Conservation (phyloP, 2,113 vertebrate genomes). For the Lasiurus cinereus region DNA sequence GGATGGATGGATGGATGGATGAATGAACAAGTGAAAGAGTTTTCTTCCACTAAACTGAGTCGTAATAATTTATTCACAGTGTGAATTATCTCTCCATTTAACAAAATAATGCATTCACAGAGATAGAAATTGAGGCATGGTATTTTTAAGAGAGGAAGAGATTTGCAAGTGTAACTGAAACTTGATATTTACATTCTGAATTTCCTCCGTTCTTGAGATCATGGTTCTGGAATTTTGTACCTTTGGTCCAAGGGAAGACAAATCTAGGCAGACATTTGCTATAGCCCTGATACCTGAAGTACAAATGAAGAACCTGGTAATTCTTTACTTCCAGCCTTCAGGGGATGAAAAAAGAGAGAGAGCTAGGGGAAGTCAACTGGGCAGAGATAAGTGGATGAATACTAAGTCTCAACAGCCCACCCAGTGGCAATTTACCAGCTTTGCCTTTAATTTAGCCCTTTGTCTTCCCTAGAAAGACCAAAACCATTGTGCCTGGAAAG, state of each 20-base stretch:
- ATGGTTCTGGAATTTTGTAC: constrained; percentile 33
- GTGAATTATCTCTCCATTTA: constrained; percentile 32
- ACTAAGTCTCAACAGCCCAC: constrained; percentile 65
- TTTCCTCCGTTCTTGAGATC: constrained; percentile 51
- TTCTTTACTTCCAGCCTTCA: constrained; percentile 62
- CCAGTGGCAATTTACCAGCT: constrained; percentile 74
- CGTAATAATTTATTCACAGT: neutral
- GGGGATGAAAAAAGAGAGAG: constrained; percentile 60
- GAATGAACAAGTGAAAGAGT: constrained; percentile 1
- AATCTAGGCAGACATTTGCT: constrained; percentile 4
- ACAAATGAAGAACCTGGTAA: constrained; percentile 65
- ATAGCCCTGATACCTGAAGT: constrained; percentile 29
- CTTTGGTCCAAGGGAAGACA: constrained; percentile 48
- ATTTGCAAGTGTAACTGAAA: neutral
- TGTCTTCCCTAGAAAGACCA: constrained; percentile 75
- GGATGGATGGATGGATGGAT: neutral
- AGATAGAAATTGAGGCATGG: constrained; percentile 5
- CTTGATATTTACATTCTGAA: constrained; percentile 29
- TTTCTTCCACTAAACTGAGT: constrained; percentile 4
- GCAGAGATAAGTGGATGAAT: constrained; percentile 77
- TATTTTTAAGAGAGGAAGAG: constrained; percentile 29
- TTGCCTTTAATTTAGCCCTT: constrained; percentile 78
- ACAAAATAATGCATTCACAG: constrained; percentile 34
- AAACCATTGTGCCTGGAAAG: constrained; percentile 62
- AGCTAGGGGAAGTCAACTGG: constrained; percentile 44